A percentile compares a stretch with the other conserved stretches of the same genome.
phyloP scores from a whole-genome alignment of 2,113 vertebrate genomes.

The Pycnonotus jocosus region DNA sequence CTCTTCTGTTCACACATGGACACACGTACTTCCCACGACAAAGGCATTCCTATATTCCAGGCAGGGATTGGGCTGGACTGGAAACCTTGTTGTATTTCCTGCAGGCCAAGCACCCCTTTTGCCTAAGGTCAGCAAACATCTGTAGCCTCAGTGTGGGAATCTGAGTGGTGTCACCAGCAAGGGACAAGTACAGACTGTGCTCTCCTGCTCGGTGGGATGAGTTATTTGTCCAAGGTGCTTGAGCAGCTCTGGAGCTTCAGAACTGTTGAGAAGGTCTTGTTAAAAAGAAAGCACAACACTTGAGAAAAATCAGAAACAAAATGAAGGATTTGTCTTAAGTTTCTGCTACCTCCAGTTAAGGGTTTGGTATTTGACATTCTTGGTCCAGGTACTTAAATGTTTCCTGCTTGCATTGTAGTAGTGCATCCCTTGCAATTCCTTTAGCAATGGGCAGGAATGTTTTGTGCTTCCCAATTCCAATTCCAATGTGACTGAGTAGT shows the following conservation, averaged over 20 bases:
- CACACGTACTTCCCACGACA: neutral
- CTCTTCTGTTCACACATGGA: neutral
- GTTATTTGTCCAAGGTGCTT: neutral
- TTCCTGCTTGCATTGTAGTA: neutral
- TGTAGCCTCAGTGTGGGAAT: conserved; percentile 62
- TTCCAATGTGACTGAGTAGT: neutral
- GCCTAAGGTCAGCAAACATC: conserved; percentile 72
- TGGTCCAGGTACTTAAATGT: neutral
- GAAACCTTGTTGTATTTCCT: conserved; percentile 40
- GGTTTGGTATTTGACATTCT: neutral
- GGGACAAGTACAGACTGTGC: neutral
- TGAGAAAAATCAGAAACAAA: neutral
- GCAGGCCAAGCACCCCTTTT: neutral
- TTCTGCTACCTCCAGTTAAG: neutral
- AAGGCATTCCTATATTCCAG: neutral
- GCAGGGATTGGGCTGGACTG: conserved; percentile 6
- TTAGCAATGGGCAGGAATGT: neutral
- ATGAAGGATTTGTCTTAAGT: neutral
- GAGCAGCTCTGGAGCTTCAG: neutral
- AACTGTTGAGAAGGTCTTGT: neutral
- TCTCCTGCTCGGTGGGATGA: neutral
- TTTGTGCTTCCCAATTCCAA: neutral
- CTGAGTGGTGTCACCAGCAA: neutral
- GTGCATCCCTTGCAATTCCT: neutral
- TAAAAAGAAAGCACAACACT: neutral